phyloP scores from a whole-genome alignment of 2,113 vertebrate genomes.

The Podarcis muralis region DNA sequence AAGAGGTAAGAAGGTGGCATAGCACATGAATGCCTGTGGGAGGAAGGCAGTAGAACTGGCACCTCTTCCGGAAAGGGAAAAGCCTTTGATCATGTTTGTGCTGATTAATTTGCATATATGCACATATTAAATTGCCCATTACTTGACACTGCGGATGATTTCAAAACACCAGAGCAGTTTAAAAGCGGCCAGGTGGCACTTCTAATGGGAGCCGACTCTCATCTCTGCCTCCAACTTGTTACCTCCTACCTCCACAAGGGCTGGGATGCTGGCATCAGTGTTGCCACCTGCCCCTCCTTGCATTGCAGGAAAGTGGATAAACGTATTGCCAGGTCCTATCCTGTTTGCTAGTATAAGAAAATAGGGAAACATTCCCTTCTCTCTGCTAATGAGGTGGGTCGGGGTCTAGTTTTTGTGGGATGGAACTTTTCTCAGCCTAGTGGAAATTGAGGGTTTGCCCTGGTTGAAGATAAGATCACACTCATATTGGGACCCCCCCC shows the following conservation, averaged over 20 bases:
- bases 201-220: background rate
- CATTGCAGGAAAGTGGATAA: background rate
- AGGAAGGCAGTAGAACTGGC: slow-evolving; percentile 9
- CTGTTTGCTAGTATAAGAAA: background rate
- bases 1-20: slow-evolving; percentile 15
- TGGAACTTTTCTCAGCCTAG: background rate
- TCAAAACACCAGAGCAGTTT: slow-evolving; percentile 1
- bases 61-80: slow-evolving; percentile 9
- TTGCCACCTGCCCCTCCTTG: background rate
- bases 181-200: slow-evolving; percentile 14
- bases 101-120: slow-evolving; percentile 30
- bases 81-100: background rate
- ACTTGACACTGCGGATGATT: slow-evolving; percentile 7
- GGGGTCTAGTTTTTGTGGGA: background rate
- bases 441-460: background rate
- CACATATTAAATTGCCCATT: slow-evolving; percentile 28
- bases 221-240: background rate
- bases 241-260: background rate
- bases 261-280: background rate
- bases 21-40: background rate
- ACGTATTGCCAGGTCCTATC: background rate
- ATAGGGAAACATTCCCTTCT: background rate
- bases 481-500: background rate
- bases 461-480: background rate
- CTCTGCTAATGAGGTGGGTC: background rate